Evolutionary conservation across 2,888 invertebrate species (phyloP), one percentile per base, ranked within the genome.

Genomic region (Flexamia atlantica): DNA sequence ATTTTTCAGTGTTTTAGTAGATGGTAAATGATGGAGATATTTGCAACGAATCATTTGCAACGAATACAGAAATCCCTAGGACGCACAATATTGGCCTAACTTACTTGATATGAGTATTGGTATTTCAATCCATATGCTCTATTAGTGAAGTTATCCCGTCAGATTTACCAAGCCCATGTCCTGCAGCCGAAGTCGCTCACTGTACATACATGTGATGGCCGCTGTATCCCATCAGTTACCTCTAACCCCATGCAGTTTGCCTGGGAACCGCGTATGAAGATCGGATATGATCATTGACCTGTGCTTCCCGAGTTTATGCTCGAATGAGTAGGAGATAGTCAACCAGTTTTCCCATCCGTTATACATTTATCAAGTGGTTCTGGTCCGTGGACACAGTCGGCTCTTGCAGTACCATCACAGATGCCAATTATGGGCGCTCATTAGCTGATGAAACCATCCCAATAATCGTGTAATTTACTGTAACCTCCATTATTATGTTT

Each of bases 311-410:
- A n/a, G 70, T 76, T 76, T 76, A 46, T 46, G 76, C 46, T 76
- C 76, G 46, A 50, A 28, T 46, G 76, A 50, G 76, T 76, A 76
- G 46, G 50, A 76, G 76, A 76, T 76, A 76, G 76, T n/a, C 76
- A 28, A 76, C 76, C 76, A 76, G 76, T 76, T 50, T 36, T 7
- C 76, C 28, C 46, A 28, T 76, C 76, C 76, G 50, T 46, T 46
- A 76, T 28, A 76, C 40, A 70, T 70, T 70, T 70, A 70, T 70
- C 70, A 70, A 68, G 70, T 23, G 40, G 76, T 76, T 76, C 46
- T 50, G 76, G 20, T 50, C 76, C 42, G 28, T 76, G 76, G 46
- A 20, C 42, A 68, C 68, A 70, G 70, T 20, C 40, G 40, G 20
- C 40, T 23, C 32, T 2, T 14, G 32, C 70, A 36, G 7, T 40